Percentiles rank a stretch among this genome's conserved stretches.
Evolutionary conservation across 2,113 vertebrate species (phyloP).

Genomic region (Odocoileus hemionus): DNA sequence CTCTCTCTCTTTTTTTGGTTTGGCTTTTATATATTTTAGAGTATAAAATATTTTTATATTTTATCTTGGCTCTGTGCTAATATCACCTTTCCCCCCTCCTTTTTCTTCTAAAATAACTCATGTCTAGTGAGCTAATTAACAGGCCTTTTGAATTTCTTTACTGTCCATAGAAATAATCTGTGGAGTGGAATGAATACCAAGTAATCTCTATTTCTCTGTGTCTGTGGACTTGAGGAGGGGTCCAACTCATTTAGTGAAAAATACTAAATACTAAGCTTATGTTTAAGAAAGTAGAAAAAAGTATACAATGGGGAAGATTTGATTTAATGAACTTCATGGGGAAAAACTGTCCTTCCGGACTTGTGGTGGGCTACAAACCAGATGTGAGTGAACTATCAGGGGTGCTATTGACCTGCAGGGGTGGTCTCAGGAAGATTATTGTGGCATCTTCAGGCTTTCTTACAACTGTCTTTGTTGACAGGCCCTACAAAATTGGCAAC

Average conservation of each 20-base stretch:
- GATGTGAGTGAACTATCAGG: background rate
- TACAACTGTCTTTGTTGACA: background rate
- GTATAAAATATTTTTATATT: background rate
- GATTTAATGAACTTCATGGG: background rate
- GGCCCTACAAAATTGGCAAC: background rate
- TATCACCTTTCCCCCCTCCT: background rate
- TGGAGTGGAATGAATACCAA: background rate
- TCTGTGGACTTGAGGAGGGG: background rate
- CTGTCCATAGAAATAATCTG: background rate
- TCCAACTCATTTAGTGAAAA: background rate
- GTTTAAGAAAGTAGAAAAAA: background rate
- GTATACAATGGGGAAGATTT: background rate
- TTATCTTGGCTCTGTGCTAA: background rate
- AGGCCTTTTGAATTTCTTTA: slow-evolving; percentile 14
- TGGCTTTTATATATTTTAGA: background rate
- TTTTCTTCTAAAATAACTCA: background rate
- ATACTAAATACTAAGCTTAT: background rate
- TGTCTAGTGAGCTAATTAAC: background rate
- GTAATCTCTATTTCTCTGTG: background rate
- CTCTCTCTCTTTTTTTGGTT: background rate
- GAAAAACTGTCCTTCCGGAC: background rate
- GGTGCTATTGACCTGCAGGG: rapidly evolving
- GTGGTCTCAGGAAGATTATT: rapidly evolving
- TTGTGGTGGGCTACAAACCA: background rate
- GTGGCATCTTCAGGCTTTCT: background rate